Evolutionary conservation across 2,888 invertebrate species (phyloP).

Genomic region (Idaea aversata): DNA sequence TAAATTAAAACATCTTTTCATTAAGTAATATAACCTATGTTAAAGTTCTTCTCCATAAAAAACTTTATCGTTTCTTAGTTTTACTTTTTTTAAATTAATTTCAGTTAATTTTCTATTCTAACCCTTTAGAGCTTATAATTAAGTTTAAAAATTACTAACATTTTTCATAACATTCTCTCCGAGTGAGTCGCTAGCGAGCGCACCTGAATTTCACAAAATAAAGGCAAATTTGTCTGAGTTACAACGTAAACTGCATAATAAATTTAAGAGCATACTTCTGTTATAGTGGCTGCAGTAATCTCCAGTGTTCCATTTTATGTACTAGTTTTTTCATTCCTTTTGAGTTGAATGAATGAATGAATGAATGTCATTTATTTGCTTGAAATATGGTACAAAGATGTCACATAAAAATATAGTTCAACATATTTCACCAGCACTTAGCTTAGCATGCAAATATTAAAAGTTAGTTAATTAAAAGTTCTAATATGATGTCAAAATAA

Average conservation of each 20-base stretch:
- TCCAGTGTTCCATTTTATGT: slow-evolving; percentile 13
- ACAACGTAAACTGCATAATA: slow-evolving; percentile 18
- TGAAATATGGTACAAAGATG: too few species aligned
- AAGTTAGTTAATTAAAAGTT: too few species aligned
- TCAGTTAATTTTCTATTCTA: neutral
- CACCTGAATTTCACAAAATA: slow-evolving; percentile 14
- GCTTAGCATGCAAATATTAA: too few species aligned
- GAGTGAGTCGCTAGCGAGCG: slow-evolving; percentile 4
- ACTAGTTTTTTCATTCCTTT: slow-evolving; percentile 13
- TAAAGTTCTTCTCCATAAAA: neutral
- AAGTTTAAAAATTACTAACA: neutral
- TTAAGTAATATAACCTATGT: too few species aligned
- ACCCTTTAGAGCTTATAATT: neutral
- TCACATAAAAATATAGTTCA: too few species aligned
- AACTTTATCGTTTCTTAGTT: neutral
- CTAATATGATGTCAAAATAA: too few species aligned
- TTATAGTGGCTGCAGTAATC: slow-evolving; percentile 12
- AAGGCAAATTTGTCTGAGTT: slow-evolving; percentile 11
- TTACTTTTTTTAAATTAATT: neutral
- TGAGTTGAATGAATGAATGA: slow-evolving; percentile 7
- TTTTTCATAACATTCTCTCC: neutral
- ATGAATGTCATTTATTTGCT: too few species aligned
- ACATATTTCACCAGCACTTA: too few species aligned
- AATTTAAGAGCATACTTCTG: slow-evolving; percentile 19
- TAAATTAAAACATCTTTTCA: too few species aligned